Base-by-base conservation (phyloP, 2,888 invertebrate genomes). In the Eristalis pertinax region DNA sequence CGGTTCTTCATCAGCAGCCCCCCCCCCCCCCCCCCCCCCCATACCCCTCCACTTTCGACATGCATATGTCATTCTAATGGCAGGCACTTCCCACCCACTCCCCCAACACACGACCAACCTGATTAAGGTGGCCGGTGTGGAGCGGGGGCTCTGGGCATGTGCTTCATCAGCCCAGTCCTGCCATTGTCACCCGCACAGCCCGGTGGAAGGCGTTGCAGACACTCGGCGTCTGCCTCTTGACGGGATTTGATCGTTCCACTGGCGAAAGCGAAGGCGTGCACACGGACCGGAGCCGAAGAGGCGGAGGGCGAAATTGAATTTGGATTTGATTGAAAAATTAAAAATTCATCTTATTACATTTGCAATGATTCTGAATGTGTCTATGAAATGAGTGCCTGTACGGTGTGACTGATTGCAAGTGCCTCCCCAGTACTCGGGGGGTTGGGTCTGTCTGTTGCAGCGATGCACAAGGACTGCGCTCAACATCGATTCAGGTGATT, bases 321-420 rank as follows among this genome's bases (percentile, higher is more conserved):
- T 88, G 88, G 88, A 84, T 88, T 88, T 88, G 88, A 88, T 88
- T 88, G 88, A 88, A 88, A 88, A 88, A 88, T 88, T 88, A 88
- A 88, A 88, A 88, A 88, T 88, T 88, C 84, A 88, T 88, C 88
- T 88, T 88, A 88, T 88, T 88, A 88, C 88, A 88, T 88, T 88
- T 88, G 88, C 84, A 88, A 80, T 84, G 88, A 88, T 88, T 88
- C 84, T 70, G 84, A 84, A 88, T 88, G 88, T 88, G 84, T 87
- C 87, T 87, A 84, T 87, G 87, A 87, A 87, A 87, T 84, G 87
- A 84, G 87, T 76, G 73, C 50, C 76, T 81, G 70, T 72, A 62
- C 76, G 50, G 80, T 67, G 76, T 84, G 84, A 84, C 80, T 84
- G 84, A 81, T 81, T 80, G 84, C 69, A 35, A 65, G 64, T 38